phyloP scores from a whole-genome alignment of 2,113 vertebrate genomes.

The Podilymbus podiceps region DNA sequence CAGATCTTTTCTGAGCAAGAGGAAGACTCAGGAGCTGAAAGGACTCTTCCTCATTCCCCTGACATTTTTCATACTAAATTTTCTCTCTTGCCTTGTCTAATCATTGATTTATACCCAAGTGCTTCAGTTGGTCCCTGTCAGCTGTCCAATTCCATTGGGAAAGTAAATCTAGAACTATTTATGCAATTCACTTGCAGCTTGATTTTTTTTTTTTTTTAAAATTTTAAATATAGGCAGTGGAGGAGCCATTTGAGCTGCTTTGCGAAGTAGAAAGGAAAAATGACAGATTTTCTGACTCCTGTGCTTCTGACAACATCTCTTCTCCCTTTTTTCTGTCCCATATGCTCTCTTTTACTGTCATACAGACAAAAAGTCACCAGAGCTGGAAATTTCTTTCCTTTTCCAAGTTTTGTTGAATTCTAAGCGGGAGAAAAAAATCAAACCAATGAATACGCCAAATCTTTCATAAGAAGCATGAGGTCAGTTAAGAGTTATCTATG shows the following conservation, averaged over 20 bases:
- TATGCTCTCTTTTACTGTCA: background rate
- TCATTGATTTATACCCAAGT: background rate
- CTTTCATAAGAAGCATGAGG: background rate
- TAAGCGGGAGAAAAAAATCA: background rate
- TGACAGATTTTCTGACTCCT: background rate
- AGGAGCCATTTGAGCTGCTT: background rate
- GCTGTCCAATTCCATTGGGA: background rate
- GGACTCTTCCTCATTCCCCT: background rate
- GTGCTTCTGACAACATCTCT: background rate
- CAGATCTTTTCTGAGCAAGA: background rate
- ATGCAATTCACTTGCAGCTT: background rate
- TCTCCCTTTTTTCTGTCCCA: background rate
- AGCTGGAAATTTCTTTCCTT: background rate
- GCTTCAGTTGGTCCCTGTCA: background rate
- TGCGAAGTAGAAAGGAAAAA: background rate
- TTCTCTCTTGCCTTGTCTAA: background rate
- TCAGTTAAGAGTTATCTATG: background rate
- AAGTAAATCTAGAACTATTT: background rate
- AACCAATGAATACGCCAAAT: background rate
- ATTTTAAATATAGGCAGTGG: background rate
- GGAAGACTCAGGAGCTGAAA: background rate
- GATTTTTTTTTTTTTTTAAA: background rate
- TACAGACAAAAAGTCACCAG: background rate
- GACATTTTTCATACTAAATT: background rate
- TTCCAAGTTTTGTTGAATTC: background rate